These are phyloP conservation scores for Paedocypris micromegethes DNA, from an alignment of 2,797 vertebrate species.

Conservation along the genomic window DNA sequence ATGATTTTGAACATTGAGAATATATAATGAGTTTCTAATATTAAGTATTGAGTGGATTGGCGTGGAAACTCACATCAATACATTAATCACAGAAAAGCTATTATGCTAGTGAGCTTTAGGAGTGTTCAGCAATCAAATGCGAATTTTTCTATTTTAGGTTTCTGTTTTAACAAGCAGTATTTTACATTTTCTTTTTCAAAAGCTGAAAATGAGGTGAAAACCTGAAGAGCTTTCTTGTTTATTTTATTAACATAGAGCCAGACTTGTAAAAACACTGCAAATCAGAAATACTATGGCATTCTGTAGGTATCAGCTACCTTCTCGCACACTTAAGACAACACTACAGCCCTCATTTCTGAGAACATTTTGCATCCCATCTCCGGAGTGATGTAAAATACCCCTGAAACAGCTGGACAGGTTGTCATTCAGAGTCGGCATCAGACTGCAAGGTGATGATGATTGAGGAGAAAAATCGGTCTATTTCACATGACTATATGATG, in stretches of 20 bases:
- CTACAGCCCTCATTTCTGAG: conserved; percentile 16
- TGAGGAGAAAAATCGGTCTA: conserved; percentile 12
- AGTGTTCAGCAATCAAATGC: too few relatives aligned
- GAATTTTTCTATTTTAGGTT: too few relatives aligned
- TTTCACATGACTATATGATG: background rate
- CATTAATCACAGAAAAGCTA: conserved; percentile 19
- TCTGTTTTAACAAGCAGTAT: conserved; percentile 1
- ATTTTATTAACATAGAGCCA: background rate
- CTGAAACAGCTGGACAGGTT: background rate
- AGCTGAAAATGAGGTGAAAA: background rate
- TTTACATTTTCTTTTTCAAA: background rate
- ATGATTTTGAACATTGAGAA: conserved; percentile 34
- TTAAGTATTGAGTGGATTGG: conserved; percentile 6
- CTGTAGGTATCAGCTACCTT: conserved; percentile 13
- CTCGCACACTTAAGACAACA: conserved; percentile 12
- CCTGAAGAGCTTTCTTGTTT: background rate
- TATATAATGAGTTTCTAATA: conserved; percentile 25
- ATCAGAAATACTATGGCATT: background rate
- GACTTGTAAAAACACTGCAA: background rate
- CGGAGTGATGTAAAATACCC: conserved; percentile 13
- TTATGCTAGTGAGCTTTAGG: too few relatives aligned
- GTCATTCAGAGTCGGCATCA: background rate
- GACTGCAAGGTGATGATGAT: background rate
- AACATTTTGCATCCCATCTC: conserved; percentile 19
- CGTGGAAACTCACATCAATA: conserved; percentile 14